phyloP scores from a whole-genome alignment of 2,888 invertebrate species.

The Cryptus armator region DNA sequence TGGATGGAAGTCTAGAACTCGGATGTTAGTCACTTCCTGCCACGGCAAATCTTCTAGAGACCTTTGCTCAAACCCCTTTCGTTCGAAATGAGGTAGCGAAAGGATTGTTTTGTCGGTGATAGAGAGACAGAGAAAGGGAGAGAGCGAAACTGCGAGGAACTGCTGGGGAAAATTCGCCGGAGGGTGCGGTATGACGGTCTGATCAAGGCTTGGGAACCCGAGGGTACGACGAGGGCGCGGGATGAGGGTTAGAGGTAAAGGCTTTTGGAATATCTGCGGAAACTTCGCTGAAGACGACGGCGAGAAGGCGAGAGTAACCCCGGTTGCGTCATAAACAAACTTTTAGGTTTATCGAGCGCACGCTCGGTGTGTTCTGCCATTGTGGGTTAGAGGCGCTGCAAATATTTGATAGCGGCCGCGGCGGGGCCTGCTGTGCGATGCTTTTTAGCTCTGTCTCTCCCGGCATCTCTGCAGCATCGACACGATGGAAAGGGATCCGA shows the following conservation, averaged over 20 bases:
- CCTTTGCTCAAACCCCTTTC: constrained; percentile 31
- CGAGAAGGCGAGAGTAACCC: constrained; percentile 62
- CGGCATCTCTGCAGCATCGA: constrained; percentile 42
- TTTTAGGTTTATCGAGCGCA: constrained; percentile 82
- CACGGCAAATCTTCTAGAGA: constrained; percentile 40
- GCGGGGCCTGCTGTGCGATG: constrained; percentile 46
- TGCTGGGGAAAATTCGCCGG: constrained; percentile 54
- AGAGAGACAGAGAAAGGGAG: constrained; percentile 56
- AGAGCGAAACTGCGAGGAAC: constrained; percentile 50
- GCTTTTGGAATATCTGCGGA: constrained; percentile 60
- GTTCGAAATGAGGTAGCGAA: constrained; percentile 61
- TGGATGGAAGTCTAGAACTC: constrained; percentile 21
- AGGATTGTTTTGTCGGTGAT: constrained; percentile 68
- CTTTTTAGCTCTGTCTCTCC: constrained; percentile 42
- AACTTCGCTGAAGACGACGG: constrained; percentile 74
- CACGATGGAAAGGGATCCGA: constrained; percentile 27
- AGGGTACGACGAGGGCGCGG: constrained; percentile 12
- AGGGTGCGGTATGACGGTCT: constrained; percentile 45
- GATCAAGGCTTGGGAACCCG: constrained; percentile 29
- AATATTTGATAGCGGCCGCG: constrained; percentile 82
- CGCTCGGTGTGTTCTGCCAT: constrained; percentile 66
- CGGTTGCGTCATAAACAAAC: constrained; percentile 80
- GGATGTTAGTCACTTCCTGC: neutral
- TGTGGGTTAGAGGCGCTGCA: constrained; percentile 79
- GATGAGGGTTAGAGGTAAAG: constrained; percentile 52